These are phyloP conservation scores for Tarsius wallacei DNA, from an alignment of 2,797 vertebrate genomes.

Conservation along the genomic window DNA sequence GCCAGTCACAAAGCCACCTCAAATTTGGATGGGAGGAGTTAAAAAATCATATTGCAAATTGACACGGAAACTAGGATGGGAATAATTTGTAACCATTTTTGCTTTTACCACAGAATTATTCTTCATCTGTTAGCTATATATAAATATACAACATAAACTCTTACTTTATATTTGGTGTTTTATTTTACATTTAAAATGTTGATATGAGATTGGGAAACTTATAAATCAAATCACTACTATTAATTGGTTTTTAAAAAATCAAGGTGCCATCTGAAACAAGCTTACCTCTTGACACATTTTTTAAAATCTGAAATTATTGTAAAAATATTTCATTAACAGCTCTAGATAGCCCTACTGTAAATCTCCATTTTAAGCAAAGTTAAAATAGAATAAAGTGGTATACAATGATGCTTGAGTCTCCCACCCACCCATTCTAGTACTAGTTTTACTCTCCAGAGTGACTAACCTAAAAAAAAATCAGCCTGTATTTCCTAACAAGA, in stretches of 20 bases:
- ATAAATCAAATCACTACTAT: background rate
- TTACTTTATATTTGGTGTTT: conserved; percentile 19
- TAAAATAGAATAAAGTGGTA: conserved; percentile 32
- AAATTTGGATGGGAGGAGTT: background rate
- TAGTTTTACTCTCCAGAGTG: background rate
- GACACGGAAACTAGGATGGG: background rate
- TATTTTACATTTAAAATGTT: background rate
- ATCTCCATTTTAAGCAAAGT: background rate
- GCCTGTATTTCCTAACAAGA: background rate
- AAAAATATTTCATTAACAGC: background rate
- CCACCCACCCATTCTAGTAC: background rate
- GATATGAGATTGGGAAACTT: background rate
- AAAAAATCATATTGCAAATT: background rate
- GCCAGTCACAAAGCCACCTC: background rate
- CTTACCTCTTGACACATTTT: background rate
- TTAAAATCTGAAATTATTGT: background rate
- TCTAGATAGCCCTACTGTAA: background rate
- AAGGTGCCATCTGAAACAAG: background rate
- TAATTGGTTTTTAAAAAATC: background rate
- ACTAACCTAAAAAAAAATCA: background rate
- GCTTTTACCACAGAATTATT: background rate
- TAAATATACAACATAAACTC: background rate
- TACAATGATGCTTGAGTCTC: background rate
- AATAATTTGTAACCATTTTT: background rate
- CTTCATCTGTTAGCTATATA: background rate